These are phyloP conservation scores for Magallana ariakensis DNA, from an alignment of 1,140 invertebrate species.

Conservation along the genomic window DNA sequence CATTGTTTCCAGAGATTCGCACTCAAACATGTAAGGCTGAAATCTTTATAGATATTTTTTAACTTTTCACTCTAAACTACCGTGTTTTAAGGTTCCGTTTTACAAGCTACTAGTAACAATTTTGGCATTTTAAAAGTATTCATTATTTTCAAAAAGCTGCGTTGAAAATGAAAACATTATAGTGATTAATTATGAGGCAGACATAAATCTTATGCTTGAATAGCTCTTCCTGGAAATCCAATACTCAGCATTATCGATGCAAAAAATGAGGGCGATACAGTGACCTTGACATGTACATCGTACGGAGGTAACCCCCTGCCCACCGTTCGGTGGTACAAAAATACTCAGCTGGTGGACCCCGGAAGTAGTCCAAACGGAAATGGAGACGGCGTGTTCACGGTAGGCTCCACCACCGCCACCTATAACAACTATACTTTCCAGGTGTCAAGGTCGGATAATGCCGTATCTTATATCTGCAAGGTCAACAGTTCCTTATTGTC, in stretches of 20 bases:
- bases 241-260: neutral
- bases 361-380: neutral
- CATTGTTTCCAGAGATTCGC: neutral
- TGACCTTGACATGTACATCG: conserved; percentile 34
- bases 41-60: neutral
- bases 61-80: too few relatives aligned
- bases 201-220: neutral
- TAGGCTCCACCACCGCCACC: conserved; percentile 25
- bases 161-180: neutral
- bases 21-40: neutral
- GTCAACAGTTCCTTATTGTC: neutral
- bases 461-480: conserved; percentile 16
- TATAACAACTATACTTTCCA: conserved; percentile 11
- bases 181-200: neutral
- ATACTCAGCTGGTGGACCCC: neutral
- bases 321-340: neutral
- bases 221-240: neutral
- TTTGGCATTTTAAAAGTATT: neutral
- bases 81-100: too few relatives aligned
- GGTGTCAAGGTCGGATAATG: conserved; percentile 18
- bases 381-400: conserved; percentile 1
- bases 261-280: neutral
- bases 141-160: neutral
- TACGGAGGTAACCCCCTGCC: conserved; percentile 32
- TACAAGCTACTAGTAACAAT: too few relatives aligned